Evolutionary conservation across 2,797 vertebrate genomes (phyloP), one percentile per base, ranked within the genome.

Genomic region (Lutjanus argentimaculatus): DNA sequence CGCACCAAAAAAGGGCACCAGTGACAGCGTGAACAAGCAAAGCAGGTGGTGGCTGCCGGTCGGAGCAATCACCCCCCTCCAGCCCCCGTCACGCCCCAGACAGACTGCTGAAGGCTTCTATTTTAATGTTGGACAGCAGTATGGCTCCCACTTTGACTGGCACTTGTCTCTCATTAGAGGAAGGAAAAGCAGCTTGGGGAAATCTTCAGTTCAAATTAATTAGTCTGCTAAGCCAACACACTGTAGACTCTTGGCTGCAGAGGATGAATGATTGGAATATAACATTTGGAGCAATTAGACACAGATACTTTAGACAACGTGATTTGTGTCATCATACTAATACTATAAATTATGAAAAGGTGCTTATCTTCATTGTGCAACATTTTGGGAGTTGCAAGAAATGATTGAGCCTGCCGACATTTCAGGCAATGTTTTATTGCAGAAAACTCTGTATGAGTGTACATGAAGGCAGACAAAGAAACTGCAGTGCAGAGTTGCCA

Each of bases 21-120:
- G 88, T 92, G 95, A 95, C 95, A 95, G 94, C 88, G 88, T 95
- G 93, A 95, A 95, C 94, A 95, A 93, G 93, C 89, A 94, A 96
- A 96, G 95, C 96, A 96, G 95, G 95, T 96, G 95, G 94, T 89
- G 92, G 87, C 91, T 88, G 87, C 89, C 75, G 90, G 92, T 89
- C 79, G 59, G 88, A 87, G 90, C 81, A 64, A 81, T 92, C 92
- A 89, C 75, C 89, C 89, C 89, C 88, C 89, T 80, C 77, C 83
- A 76, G 77, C 85, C 89, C 89, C 92, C 63, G 69, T 88, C 89
- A 87, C 67, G 48, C 68, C 87, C 72, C 86, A 87, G 83, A 88
- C 90, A 79, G 83, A 85, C 88, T 77, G 86, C 85, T 91, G 67
- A 88, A 79, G 82, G 86, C 90, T 90, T 79, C 93, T 93, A 86